Conservation (phyloP, 2,113 vertebrate genomes). For the Dromaius novaehollandiae region DNA sequence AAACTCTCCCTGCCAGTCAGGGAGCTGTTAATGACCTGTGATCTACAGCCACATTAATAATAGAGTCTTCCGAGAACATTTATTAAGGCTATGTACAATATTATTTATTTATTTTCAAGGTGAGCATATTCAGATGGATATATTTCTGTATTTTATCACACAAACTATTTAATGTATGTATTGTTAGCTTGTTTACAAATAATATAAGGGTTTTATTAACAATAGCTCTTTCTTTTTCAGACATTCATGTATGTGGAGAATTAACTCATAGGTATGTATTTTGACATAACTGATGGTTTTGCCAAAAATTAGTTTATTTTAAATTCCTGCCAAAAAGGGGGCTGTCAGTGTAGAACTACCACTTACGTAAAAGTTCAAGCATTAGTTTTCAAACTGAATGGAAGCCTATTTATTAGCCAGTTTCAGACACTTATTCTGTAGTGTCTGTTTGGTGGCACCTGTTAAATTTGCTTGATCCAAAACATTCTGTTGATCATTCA, state of each 20-base stretch:
- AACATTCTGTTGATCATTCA: neutral
- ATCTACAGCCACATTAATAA: too few relatives aligned
- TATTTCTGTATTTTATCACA: neutral
- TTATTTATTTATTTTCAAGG: neutral
- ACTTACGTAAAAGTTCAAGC: neutral
- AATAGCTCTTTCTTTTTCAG: conserved; percentile 63
- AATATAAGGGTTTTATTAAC: conserved; percentile 10
- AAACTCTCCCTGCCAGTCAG: neutral
- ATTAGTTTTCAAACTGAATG: neutral
- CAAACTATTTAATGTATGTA: neutral
- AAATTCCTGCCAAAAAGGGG: neutral
- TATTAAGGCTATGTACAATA: neutral
- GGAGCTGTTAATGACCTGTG: neutral
- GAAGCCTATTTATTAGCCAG: neutral
- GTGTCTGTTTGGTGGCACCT: neutral
- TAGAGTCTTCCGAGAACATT: too few relatives aligned
- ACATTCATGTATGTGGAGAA: neutral
- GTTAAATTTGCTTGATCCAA: neutral
- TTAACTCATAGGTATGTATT: conserved; percentile 67
- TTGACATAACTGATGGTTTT: conserved; percentile 5
- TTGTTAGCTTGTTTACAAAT: neutral
- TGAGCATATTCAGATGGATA: neutral
- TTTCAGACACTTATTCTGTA: neutral
- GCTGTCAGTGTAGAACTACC: neutral
- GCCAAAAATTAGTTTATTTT: neutral